Evolutionary conservation across 2,113 vertebrate genomes (phyloP).

Genomic region (Albula glossodonta): DNA sequence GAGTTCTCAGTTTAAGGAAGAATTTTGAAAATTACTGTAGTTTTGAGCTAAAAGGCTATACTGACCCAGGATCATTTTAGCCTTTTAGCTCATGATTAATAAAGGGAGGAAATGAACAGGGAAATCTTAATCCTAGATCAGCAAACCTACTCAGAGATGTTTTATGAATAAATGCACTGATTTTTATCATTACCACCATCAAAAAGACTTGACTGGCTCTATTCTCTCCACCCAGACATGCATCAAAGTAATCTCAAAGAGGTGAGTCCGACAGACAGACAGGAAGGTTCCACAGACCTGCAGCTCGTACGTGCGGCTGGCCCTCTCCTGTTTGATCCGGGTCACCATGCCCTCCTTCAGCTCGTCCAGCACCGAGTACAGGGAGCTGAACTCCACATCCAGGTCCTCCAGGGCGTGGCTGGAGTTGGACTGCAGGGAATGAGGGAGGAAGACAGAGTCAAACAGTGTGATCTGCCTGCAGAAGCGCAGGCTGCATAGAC

Average conservation of each 20-base stretch:
- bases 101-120: too few relatives aligned
- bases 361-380: slow-evolving; percentile 80
- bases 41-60: too few relatives aligned
- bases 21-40: too few relatives aligned
- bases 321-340: slow-evolving; percentile 90
- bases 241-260: background rate
- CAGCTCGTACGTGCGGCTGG: slow-evolving; percentile 87
- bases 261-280: background rate
- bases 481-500: too few relatives aligned
- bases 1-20: too few relatives aligned
- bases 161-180: too few relatives aligned
- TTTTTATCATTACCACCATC: too few relatives aligned
- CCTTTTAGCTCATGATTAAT: too few relatives aligned
- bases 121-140: too few relatives aligned
- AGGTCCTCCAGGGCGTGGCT: slow-evolving; percentile 82
- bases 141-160: too few relatives aligned
- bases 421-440: slow-evolving; percentile 75
- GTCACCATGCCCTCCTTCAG: slow-evolving; percentile 89
- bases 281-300: slow-evolving; percentile 68
- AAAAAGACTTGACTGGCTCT: background rate
- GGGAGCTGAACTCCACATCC: slow-evolving; percentile 82
- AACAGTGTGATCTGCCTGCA: too few relatives aligned
- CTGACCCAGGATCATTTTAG: too few relatives aligned
- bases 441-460: background rate
- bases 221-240: background rate